Evolutionary conservation across 2,113 vertebrate species (phyloP).

Genomic region (Zapornia atra): DNA sequence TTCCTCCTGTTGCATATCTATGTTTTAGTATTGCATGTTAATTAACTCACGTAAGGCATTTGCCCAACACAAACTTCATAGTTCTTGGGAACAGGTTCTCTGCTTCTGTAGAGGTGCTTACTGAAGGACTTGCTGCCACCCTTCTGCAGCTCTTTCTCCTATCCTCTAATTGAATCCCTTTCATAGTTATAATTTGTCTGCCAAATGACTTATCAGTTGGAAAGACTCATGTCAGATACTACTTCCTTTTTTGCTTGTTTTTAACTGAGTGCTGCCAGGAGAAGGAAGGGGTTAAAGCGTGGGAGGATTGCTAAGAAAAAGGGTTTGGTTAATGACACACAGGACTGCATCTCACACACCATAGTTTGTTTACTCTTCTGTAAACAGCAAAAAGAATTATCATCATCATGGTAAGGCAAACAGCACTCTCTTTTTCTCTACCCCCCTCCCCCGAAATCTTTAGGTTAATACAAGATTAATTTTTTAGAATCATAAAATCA

Average conservation of each 20-base stretch:
- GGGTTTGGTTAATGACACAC: conserved; percentile 52
- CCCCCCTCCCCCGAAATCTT: neutral
- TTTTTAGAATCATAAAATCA: neutral
- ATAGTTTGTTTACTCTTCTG: conserved; percentile 54
- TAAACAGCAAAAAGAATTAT: conserved; percentile 70
- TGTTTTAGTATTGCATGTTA: neutral
- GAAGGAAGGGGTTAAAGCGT: conserved; percentile 58
- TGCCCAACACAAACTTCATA: conserved; percentile 49
- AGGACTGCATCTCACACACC: conserved; percentile 36
- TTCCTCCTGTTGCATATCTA: neutral
- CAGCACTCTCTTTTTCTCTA: neutral
- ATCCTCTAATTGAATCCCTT: conserved; percentile 66
- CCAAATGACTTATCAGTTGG: conserved; percentile 46
- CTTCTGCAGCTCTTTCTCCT: conserved; percentile 61
- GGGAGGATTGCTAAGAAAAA: conserved; percentile 65
- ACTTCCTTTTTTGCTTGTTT: conserved; percentile 39
- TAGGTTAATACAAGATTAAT: neutral
- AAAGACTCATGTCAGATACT: conserved; percentile 34
- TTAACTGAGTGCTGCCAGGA: conserved; percentile 9
- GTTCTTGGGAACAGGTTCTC: conserved; percentile 62
- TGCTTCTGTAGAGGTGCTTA: conserved; percentile 47
- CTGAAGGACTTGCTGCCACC: conserved; percentile 66
- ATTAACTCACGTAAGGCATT: conserved; percentile 39
- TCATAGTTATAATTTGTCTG: conserved; percentile 50
- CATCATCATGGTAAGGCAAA: conserved; percentile 78